Evolutionary conservation across 2,888 invertebrate species (phyloP).

Genomic region (Matsumyia berberina): DNA sequence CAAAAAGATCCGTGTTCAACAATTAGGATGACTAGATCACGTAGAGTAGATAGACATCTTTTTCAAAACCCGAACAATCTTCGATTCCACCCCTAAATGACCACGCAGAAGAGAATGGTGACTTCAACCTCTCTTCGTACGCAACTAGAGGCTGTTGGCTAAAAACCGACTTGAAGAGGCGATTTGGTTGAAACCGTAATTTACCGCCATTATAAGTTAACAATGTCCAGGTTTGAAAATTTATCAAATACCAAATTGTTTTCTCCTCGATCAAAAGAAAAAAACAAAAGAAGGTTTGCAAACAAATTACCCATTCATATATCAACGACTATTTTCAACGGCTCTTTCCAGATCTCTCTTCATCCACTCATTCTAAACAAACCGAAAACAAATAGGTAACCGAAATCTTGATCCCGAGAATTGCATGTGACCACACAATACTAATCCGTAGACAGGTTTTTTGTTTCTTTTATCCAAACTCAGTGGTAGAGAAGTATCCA

Average conservation of each 20-base stretch:
- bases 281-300: constrained; percentile 25
- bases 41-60: too few relatives aligned
- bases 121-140: too few relatives aligned
- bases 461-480: constrained; percentile 45
- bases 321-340: constrained; percentile 48
- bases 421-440: constrained; percentile 58
- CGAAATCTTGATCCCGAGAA: constrained; percentile 24
- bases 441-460: constrained; percentile 66
- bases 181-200: too few relatives aligned
- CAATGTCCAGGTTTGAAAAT: too few relatives aligned
- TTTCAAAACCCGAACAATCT: too few relatives aligned
- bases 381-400: constrained; percentile 31
- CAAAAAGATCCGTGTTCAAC: too few relatives aligned
- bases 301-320: constrained; percentile 47
- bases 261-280: neutral
- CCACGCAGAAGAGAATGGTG: too few relatives aligned
- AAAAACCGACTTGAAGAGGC: too few relatives aligned
- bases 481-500: constrained; percentile 25
- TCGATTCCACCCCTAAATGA: too few relatives aligned
- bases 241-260: neutral
- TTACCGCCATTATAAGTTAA: too few relatives aligned
- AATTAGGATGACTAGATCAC: too few relatives aligned
- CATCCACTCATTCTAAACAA: constrained; percentile 46
- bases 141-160: too few relatives aligned
- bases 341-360: constrained; percentile 22